Conservation (phyloP, 2,888 invertebrate genomes). For the Aspidiotus destructor region DNA sequence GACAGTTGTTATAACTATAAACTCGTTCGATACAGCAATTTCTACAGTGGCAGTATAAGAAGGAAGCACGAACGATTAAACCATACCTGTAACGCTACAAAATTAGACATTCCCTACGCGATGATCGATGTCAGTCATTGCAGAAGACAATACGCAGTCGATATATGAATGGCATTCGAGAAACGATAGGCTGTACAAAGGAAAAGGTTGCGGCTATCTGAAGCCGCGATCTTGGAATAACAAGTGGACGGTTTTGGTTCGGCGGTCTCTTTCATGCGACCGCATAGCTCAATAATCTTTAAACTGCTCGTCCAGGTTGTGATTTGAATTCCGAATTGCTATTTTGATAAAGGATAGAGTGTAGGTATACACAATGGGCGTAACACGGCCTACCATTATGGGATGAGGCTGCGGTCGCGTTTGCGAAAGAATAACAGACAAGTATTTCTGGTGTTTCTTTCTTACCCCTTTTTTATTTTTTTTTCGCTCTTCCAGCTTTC, state of each 20-base stretch:
- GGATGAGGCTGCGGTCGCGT: slow-evolving; percentile 9
- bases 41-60: too few species aligned
- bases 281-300: slow-evolving; percentile 24
- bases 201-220: slow-evolving; percentile 21
- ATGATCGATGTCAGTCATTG: slow-evolving; percentile 24
- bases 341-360: slow-evolving; percentile 16
- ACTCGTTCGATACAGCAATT: too few species aligned
- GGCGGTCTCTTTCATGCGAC: slow-evolving; percentile 23
- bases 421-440: neutral
- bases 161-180: slow-evolving; percentile 19
- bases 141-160: slow-evolving; percentile 14
- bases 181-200: neutral
- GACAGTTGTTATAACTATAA: too few species aligned
- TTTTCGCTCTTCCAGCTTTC: neutral
- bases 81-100: too few species aligned
- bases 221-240: slow-evolving; percentile 26
- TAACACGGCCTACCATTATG: neutral
- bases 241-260: slow-evolving; percentile 20
- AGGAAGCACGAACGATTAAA: too few species aligned
- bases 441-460: slow-evolving; percentile 23
- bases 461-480: slow-evolving; percentile 11
- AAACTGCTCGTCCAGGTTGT: slow-evolving; percentile 25
- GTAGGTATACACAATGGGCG: slow-evolving; percentile 16
- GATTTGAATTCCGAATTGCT: slow-evolving; percentile 30
- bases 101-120: slow-evolving; percentile 19